These are phyloP conservation scores for Caenorhabditis sp. DNA, from an alignment of 2,888 invertebrate genomes.

Conservation along the genomic window DNA sequence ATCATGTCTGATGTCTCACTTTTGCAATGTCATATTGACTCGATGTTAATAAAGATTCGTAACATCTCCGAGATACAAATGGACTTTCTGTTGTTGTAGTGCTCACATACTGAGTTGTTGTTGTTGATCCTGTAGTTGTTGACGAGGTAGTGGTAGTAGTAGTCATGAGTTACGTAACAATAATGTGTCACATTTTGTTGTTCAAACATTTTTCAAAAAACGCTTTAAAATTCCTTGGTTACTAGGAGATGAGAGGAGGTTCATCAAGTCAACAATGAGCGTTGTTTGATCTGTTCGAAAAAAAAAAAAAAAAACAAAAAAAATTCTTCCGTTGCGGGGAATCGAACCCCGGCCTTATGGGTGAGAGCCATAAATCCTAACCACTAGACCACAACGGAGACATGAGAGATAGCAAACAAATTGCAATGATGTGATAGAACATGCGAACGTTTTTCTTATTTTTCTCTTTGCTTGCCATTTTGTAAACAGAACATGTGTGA, in stretches of 20 bases:
- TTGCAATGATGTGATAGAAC: no score
- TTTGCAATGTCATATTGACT: constrained; percentile 24
- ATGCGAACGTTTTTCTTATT: no score
- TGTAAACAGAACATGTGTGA: no score
- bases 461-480: no score
- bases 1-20: constrained; percentile 4
- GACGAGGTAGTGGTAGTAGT: constrained; percentile 14
- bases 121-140: constrained; percentile 17
- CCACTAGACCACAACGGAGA: constrained; percentile 48
- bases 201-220: neutral
- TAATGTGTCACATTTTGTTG: neutral
- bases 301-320: neutral
- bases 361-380: constrained; percentile 58
- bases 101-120: neutral
- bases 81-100: constrained; percentile 3
- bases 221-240: neutral
- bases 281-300: neutral
- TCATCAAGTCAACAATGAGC: neutral
- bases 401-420: neutral
- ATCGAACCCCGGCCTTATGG: constrained; percentile 60
- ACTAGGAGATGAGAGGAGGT: neutral
- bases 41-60: constrained; percentile 16
- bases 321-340: constrained; percentile 53
- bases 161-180: neutral
- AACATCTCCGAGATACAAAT: constrained; percentile 20